Base-by-base conservation (phyloP, 2,888 invertebrate genomes). In the Meta bourneti region DNA sequence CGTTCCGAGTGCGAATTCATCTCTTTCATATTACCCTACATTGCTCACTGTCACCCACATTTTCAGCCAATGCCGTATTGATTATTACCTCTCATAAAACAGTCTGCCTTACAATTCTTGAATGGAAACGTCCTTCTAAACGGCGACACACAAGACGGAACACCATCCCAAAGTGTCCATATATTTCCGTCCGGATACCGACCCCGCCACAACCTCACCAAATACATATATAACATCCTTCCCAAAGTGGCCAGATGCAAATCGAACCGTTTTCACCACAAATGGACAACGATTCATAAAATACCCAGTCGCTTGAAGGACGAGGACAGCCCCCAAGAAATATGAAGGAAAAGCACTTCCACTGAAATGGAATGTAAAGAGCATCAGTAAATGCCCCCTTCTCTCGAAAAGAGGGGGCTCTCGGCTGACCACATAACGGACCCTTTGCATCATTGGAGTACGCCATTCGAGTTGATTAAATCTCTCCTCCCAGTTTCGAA, bases 391-490 rank as follows among this genome's bases (percentile, higher is more conserved):
- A 87, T 82, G 83, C 78, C 69, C 85, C 88, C 72, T 52, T 78
- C 77, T 69, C 13, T 49, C 9, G 49, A 74, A 61, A 51, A 78
- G 79, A 48, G 69, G 69, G 51, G 81, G 49, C 81, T 78, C 78
- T 72, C 49, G 49, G 70, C 89, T 90, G 89, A 90, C 89, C 88
- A 81, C 88, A 89, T 89, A 89, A 89, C 88, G 88, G 74, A 81
- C 61, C 79, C 84, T 90, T 88, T 90, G 89, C 89, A 90, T 90
- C 89, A 90, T 90, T 51, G 79, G 79, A 90, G 78, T 90, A 61
- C 52, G 52, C 89, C 89, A 90, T 90, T 84, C 78, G 83, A 84
- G 83, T 90, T 90, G 89, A 90, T 90, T 90, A 90, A 90, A 90
- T 90, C 89, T 78, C 83, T 84, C 52, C 84, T 19, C 61, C 48